Conservation (phyloP, 2,113 vertebrate genomes). For the Tamias sibiricus region DNA sequence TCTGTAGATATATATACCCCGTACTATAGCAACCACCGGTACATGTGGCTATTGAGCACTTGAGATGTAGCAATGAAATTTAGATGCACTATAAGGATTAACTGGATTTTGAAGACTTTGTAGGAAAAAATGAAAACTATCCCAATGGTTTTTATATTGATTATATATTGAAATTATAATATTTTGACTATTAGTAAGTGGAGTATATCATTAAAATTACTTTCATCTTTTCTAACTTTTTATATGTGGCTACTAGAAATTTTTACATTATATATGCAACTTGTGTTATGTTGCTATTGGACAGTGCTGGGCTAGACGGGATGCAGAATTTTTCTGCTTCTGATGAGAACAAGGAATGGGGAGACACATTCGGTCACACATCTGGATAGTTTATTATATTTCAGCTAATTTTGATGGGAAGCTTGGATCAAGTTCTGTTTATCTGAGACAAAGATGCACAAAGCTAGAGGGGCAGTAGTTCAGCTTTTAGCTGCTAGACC, state of each 20-base stretch:
- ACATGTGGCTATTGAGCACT: neutral
- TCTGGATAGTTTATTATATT: neutral
- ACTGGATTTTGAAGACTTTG: neutral
- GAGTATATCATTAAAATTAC: neutral
- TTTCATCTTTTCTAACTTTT: neutral
- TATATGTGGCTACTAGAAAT: neutral
- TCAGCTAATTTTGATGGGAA: neutral
- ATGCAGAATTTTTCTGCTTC: neutral
- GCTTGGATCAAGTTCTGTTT: neutral
- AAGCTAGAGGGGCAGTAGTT: neutral
- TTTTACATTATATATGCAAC: neutral
- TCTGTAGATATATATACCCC: neutral
- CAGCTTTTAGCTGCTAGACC: neutral
- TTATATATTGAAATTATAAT: constrained; percentile 24
- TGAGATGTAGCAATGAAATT: neutral
- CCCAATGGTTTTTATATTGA: neutral
- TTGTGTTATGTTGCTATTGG: neutral
- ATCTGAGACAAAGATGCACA: neutral
- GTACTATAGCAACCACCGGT: neutral
- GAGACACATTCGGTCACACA: neutral
- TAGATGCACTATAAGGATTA: neutral
- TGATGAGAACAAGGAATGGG: neutral
- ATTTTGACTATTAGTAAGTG: neutral
- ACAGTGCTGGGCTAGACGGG: neutral
- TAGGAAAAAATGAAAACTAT: neutral